Base-by-base conservation (phyloP, 2,888 invertebrate species). In the Drosophila fulvimacula region DNA sequence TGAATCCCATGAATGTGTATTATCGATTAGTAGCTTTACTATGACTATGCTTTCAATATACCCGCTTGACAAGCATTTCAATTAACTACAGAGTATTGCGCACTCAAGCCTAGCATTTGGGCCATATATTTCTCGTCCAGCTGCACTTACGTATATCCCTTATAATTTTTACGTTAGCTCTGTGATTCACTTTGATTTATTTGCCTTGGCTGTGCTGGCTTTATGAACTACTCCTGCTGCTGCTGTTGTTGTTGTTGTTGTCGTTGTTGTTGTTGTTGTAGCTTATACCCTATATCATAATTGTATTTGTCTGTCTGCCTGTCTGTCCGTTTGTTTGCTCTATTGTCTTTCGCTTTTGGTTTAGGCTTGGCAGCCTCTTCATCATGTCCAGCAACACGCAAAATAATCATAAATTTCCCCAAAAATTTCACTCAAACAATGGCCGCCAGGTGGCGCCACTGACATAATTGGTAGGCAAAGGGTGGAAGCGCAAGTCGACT, bases 331-430 rank as follows among this genome's bases (percentile, higher is more conserved):
- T 39, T 41, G 38, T 34, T n/a, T 48, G 19, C 2, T 32, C 51
- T 17, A 48, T 74, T 70, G 74, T 74, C 53, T 66, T 58, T 71
- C 21, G 49, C 10, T 5, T 36, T 55, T 17, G 34, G 42, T 27
- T 55, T 34, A 48, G 69, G 46, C 30, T 34, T 64, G 70, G 66
- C 74, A 65, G 58, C 51, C 66, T 64, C 72, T 77, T 62, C 53
- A 70, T 72, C 69, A 56, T 56, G 65, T 69, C 68, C 72, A 70
- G 62, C 60, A 80, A 70, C 78, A 75, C 69, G 81, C 78, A 69
- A 80, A 78, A 72, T 78, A 75, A 78, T 76, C 81, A 81, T 81
- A 81, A 81, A 82, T 77, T 82, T 72, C 3, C 49, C 48, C 46
- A 15, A 64, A 42, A 34, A 34, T 52, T 38, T 34, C 69, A 57